Evolutionary conservation across 2,113 vertebrate species (phyloP).

Genomic region (Ctenodactylus gundi): DNA sequence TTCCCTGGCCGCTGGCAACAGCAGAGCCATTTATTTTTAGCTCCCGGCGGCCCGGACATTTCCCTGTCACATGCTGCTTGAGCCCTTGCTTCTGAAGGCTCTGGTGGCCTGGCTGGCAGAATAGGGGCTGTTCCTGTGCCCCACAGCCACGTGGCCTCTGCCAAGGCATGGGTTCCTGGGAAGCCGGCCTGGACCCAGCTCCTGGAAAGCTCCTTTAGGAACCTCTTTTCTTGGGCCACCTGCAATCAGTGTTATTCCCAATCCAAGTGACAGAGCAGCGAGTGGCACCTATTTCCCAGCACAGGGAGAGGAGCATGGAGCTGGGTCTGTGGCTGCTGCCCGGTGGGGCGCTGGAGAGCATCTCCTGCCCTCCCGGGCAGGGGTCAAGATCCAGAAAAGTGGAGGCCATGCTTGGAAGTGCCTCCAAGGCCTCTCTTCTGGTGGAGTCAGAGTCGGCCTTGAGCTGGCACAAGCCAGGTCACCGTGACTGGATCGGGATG

Average conservation of each 20-base stretch:
- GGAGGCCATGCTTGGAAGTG: no score
- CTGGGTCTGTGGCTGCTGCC: no score
- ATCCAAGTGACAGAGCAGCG: not conserved
- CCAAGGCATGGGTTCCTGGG: fast-evolving
- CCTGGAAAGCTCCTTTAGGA: not conserved
- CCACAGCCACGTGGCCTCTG: not conserved
- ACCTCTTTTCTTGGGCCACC: not conserved
- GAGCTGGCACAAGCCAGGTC: no score
- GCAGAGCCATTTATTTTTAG: constrained; percentile 69
- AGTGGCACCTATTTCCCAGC: fast-evolving
- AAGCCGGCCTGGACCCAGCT: not conserved
- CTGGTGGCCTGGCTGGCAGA: no score
- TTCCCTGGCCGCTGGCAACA: not conserved
- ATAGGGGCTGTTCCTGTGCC: no score
- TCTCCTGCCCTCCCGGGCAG: no score
- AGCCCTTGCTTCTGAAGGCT: constrained; percentile 39
- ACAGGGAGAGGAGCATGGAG: not conserved
- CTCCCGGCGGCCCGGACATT: constrained; percentile 59
- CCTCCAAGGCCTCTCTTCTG: no score
- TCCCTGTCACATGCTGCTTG: constrained; percentile 47
- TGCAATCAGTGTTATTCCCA: not conserved
- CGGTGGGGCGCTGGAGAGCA: no score
- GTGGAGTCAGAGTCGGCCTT: no score
- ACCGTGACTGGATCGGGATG: no score
- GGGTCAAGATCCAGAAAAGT: no score